Evolutionary conservation across 2,888 invertebrate species (phyloP), one percentile per base, ranked within the genome.

Genomic region (Leucania comma): DNA sequence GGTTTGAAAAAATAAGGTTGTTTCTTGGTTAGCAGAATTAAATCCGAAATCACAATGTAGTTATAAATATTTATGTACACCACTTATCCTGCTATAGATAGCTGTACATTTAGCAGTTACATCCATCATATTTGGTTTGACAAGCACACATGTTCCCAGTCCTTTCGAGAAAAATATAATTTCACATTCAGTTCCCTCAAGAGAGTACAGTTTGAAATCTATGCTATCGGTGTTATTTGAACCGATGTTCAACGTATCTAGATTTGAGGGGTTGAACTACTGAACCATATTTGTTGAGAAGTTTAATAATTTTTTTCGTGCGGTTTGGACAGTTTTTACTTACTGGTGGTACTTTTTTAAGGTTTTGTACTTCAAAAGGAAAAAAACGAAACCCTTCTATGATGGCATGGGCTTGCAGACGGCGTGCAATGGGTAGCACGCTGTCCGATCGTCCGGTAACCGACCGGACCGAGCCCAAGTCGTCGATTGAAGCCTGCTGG

Each of bases 71-170:
- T 42, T 42, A 42, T 42, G 6, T n/a, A 73, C 26, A 35, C 20
- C 54, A 67, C 32, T 74, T 67, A 67, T 22, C 48, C 17, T 14
- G 17, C 17, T 42, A 42, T 42, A 42, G 42, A 42, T 42, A 20
- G 17, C 35, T 2, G 75, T 68, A 80, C 75, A 51, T 61, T 72
- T 58, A 51, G 38, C 46, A 57, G 69, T 72, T 64, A 77, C 68
- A 88, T 88, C 83, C 76, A 87, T 89, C 87, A 88, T 85, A 78
- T 78, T 86, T 82, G 78, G 74, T 72, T 76, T 84, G 87, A 87
- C 88, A 84, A 59, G 85, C 81, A 77, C 85, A 86, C 80, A 81
- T 87, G 84, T 83, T 81, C 72, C 76, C 67, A 61, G 69, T 67
- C 59, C 46, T 63, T 68, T 1, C 5, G 22, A 82, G 75, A 82